Evolutionary conservation across 1,140 invertebrate genomes (phyloP).

Genomic region (Pseudoatta argentina): DNA sequence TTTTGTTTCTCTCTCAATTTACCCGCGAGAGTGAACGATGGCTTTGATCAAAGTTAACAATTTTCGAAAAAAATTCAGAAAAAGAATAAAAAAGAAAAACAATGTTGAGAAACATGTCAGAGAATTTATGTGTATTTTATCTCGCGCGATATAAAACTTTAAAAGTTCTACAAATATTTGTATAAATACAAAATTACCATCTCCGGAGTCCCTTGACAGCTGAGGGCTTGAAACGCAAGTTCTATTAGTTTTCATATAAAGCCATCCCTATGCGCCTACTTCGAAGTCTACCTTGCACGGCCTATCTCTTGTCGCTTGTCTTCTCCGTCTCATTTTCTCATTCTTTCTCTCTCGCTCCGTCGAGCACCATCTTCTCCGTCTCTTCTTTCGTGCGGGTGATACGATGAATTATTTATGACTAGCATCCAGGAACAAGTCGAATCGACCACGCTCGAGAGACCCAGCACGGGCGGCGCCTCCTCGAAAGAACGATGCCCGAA

Average conservation of each 20-base stretch:
- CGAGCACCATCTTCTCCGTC: slow-evolving; percentile 36
- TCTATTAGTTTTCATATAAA: slow-evolving; percentile 47
- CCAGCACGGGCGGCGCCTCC: slow-evolving; percentile 42
- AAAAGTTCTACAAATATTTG: slow-evolving; percentile 17
- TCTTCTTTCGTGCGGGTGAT: slow-evolving; percentile 48
- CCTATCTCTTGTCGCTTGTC: not conserved
- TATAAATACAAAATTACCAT: slow-evolving; percentile 13
- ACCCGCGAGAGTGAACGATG: not conserved
- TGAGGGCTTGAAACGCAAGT: not conserved
- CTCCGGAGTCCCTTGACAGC: not conserved
- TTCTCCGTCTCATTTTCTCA: not conserved
- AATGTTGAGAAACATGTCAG: not conserved
- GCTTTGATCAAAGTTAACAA: not conserved
- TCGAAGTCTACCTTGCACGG: slow-evolving; percentile 27
- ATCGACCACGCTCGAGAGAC: slow-evolving; percentile 67
- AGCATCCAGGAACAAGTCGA: slow-evolving; percentile 71
- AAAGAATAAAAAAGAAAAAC: not conserved
- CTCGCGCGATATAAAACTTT: not conserved
- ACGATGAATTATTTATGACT: slow-evolving; percentile 80
- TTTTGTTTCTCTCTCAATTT: not conserved
- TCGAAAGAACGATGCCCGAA: slow-evolving; percentile 60
- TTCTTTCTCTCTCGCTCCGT: slow-evolving; percentile 3
- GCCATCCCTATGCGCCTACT: slow-evolving; percentile 10
- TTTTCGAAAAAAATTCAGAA: slow-evolving; percentile 19
- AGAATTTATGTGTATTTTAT: not conserved